A percentile compares a stretch with the other conserved stretches of the same genome.
Evolutionary conservation across 1,140 invertebrate species (phyloP).

Genomic region (Meloidogyne floridensis): DNA sequence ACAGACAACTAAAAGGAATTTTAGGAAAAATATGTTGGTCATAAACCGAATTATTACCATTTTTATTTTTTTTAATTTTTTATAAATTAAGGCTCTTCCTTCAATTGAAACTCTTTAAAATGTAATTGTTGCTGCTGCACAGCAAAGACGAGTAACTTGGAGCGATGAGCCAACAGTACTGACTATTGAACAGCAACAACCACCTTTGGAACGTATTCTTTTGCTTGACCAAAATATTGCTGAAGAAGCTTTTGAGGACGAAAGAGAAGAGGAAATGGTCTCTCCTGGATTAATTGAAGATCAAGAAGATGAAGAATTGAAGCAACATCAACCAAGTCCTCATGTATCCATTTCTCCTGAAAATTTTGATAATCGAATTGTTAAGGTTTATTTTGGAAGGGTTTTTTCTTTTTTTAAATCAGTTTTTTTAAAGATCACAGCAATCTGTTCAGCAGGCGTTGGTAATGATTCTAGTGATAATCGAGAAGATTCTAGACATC

Average conservation of each 20-base stretch:
- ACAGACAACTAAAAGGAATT: no score
- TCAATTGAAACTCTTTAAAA: not conserved
- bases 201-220: not conserved
- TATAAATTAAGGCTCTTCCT: constrained; percentile 16
- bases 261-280: not conserved
- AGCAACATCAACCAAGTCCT: constrained; percentile 7
- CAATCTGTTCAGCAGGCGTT: constrained; percentile 6
- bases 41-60: no score
- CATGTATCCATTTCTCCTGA: not conserved
- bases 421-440: not conserved
- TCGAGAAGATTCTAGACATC: not conserved
- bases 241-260: not conserved
- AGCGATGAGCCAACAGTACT: constrained; percentile 13
- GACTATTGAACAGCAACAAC: constrained; percentile 12
- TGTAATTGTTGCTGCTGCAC: not conserved
- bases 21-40: no score
- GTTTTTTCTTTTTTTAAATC: not conserved
- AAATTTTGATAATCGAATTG: not conserved
- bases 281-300: constrained; percentile 14
- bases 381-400: constrained; percentile 7
- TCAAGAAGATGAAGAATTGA: constrained; percentile 10
- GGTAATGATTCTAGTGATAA: not conserved
- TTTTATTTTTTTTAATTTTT: no score
- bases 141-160: constrained; percentile 23
- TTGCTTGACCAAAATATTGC: not conserved